Evolutionary conservation across 1,140 invertebrate species (phyloP), one percentile per base, ranked within the genome.

Genomic region (Drosophila punjabiensis): DNA sequence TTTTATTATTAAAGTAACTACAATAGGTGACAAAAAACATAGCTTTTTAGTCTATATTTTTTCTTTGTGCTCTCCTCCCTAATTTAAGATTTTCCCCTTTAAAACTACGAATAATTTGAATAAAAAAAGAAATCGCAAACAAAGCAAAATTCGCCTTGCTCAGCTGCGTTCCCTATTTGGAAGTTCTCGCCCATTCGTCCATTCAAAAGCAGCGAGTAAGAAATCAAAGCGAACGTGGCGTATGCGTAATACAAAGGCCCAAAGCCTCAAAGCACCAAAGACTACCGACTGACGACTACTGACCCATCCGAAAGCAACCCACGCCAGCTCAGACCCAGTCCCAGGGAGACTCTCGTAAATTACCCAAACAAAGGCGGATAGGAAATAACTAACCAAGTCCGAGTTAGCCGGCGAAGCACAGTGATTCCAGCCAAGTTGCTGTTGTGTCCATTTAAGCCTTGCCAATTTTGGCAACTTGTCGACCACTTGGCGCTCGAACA

Each of bases 391-490:
- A 83, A 87, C 81, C 79, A 61, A 66, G 32, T 77, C 73, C 73
- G 45, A 76, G 60, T 52, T 73, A 69, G 69, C 69, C 66, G 60
- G 45, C 64, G 28, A 52, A 52, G 37, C 14, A 41, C 33, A 30
- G 37, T 70, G 69, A 69, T 73, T 73, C 65, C 68, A 71, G 20
- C 7, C 41, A 28, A 48, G 70, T 66, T 76, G 81, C 62, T 88
- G 67, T 59, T 68, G 63, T 87, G 85, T 88, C 81, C 77, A 84
- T 88, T 89, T 88, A 88, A 88, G 85, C 85, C 73, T 89, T 89
- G 84, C 84, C 84, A 89, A 88, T 88, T 88, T 88, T 88, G 84
- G 84, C 84, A 88, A 89, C 85, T 88, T 88, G 85, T 89, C 81
- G 85, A 73, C 84, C 85, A 88, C 84, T 88, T 74, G 82, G 78